phyloP scores from a whole-genome alignment of 2,113 vertebrate species.

The Poecilia latipinna region DNA sequence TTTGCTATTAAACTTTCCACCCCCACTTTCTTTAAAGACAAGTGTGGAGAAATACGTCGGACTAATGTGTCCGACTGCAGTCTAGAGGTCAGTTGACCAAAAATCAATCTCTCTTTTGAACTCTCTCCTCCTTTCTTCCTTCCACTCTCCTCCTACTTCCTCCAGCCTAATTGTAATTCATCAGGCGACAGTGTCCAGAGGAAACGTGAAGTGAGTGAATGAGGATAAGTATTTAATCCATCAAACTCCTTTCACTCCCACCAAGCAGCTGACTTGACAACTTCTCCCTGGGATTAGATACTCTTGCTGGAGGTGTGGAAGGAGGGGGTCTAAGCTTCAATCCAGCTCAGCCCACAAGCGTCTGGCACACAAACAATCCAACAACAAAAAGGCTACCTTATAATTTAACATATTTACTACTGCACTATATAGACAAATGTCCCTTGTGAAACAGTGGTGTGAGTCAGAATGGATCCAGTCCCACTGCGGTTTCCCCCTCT shows the following conservation, averaged over 20 bases:
- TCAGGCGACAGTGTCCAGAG: slow-evolving; percentile 40
- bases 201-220: slow-evolving; percentile 54
- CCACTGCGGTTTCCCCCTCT: slow-evolving; percentile 30
- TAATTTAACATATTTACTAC: slow-evolving; percentile 31
- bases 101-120: slow-evolving; percentile 43
- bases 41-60: neutral
- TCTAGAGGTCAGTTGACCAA: slow-evolving; percentile 35
- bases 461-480: slow-evolving; percentile 35
- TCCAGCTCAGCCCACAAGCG: slow-evolving; percentile 29
- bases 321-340: neutral
- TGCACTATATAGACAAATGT: neutral
- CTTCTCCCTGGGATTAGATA: slow-evolving; percentile 63
- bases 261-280: slow-evolving; percentile 68
- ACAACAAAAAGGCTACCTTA: slow-evolving; percentile 4
- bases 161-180: slow-evolving; percentile 59
- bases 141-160: slow-evolving; percentile 29
- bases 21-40: neutral
- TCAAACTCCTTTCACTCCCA: slow-evolving; percentile 67
- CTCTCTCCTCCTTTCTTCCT: slow-evolving; percentile 31
- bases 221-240: slow-evolving; percentile 75
- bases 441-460: slow-evolving; percentile 14
- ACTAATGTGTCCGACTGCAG: slow-evolving; percentile 7
- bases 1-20: neutral
- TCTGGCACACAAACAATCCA: slow-evolving; percentile 11
- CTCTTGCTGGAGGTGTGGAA: slow-evolving; percentile 17